Percentiles rank a stretch among this genome's conserved stretches.
phyloP scores from a whole-genome alignment of 2,113 vertebrate species.

The Coptodon rendalli region DNA sequence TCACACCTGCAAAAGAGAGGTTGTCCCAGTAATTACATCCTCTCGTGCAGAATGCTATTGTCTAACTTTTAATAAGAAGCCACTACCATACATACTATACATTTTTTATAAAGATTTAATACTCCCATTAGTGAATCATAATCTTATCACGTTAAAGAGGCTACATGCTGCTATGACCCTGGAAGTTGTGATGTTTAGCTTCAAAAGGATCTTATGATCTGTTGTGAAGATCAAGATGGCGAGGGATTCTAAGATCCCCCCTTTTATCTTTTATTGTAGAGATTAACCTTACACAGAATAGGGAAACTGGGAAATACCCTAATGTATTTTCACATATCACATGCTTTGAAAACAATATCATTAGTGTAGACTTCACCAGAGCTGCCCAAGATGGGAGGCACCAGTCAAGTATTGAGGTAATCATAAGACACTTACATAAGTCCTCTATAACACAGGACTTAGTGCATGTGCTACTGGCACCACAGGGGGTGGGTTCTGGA shows the following conservation, averaged over 20 bases:
- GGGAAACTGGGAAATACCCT: background rate
- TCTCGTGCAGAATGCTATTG: background rate
- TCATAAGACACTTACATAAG: background rate
- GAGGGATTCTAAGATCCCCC: background rate
- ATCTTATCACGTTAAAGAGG: background rate
- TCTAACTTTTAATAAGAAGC: conserved; percentile 9
- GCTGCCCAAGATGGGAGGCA: background rate
- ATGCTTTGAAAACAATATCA: background rate
- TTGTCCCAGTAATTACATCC: background rate
- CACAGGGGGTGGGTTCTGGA: background rate
- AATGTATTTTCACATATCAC: background rate
- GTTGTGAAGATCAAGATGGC: background rate
- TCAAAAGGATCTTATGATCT: background rate
- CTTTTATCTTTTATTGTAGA: background rate
- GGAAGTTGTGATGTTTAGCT: background rate
- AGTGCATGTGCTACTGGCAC: background rate
- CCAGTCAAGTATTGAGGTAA: background rate
- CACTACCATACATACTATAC: too few species aligned
- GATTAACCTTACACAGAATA: background rate
- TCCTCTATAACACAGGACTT: background rate
- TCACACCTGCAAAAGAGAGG: conserved; percentile 13
- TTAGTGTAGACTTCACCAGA: background rate
- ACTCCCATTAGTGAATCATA: background rate
- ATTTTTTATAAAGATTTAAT: background rate
- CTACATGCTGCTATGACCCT: background rate